Evolutionary conservation across 2,113 vertebrate species (phyloP).

Genomic region (Rhynchomys soricoides): DNA sequence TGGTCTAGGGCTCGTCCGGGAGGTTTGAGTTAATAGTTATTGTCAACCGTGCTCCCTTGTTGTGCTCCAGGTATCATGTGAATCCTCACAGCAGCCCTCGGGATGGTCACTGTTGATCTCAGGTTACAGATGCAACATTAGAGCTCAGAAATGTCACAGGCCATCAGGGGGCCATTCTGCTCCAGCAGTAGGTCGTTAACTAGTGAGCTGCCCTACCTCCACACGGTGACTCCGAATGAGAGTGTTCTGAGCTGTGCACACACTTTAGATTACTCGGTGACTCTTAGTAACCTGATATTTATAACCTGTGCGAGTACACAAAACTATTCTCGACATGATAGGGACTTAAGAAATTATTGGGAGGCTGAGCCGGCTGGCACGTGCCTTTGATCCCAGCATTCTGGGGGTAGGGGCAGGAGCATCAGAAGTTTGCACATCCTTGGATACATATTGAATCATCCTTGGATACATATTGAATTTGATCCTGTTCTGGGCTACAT

Average conservation of each 20-base stretch:
- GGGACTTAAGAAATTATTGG: background rate
- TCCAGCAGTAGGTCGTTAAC: background rate
- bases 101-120: background rate
- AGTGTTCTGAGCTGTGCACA: background rate
- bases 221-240: background rate
- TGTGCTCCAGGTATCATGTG: rapidly evolving
- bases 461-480: background rate
- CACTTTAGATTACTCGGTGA: background rate
- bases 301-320: background rate
- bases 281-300: background rate
- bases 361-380: rapidly evolving
- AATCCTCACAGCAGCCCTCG: background rate
- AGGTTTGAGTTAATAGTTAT: background rate
- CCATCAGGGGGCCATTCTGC: background rate
- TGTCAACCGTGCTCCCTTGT: background rate
- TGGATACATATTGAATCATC: background rate
- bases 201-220: background rate
- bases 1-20: background rate
- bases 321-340: background rate
- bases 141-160: background rate
- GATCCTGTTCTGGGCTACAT: background rate
- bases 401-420: background rate
- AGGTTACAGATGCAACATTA: background rate
- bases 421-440: background rate
- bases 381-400: background rate